Percentiles rank a stretch among this genome's conserved stretches.
Evolutionary conservation across 2,888 invertebrate species (phyloP).

Genomic region (Brenthis hecate): DNA sequence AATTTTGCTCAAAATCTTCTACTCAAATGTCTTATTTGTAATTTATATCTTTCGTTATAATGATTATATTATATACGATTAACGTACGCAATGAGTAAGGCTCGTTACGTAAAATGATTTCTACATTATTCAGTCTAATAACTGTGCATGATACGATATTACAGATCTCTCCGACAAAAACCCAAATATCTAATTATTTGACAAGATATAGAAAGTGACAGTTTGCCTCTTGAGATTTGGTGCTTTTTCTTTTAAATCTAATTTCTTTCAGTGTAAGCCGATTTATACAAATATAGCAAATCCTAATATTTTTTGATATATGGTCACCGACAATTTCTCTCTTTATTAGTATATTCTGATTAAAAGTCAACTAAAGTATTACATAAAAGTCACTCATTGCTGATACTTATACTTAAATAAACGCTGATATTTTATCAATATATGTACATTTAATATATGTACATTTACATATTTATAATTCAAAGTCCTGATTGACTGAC

Average conservation of each 20-base stretch:
- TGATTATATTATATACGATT: slow-evolving; percentile 9
- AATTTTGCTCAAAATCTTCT: no score
- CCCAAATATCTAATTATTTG: background rate
- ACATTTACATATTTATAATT: no score
- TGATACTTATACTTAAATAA: background rate
- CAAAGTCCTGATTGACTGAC: no score
- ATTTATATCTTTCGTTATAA: background rate
- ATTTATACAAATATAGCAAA: no score
- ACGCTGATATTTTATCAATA: no score
- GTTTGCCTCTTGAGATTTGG: background rate
- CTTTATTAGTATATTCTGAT: no score
- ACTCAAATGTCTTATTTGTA: no score
- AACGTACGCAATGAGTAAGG: background rate
- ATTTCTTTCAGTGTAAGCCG: no score
- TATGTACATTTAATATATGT: no score
- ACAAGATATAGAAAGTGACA: background rate
- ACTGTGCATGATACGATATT: slow-evolving; percentile 18
- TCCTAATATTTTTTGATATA: no score
- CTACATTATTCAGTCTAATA: slow-evolving; percentile 34
- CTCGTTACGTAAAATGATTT: slow-evolving; percentile 35
- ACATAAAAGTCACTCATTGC: background rate
- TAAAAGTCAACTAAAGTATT: background rate
- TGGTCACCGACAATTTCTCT: no score
- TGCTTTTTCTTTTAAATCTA: no score
- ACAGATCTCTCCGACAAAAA: background rate